Percentiles rank a stretch among this genome's conserved stretches.
Evolutionary conservation across 2,797 vertebrate genomes (phyloP).

Genomic region (Poliocrania exsul): DNA sequence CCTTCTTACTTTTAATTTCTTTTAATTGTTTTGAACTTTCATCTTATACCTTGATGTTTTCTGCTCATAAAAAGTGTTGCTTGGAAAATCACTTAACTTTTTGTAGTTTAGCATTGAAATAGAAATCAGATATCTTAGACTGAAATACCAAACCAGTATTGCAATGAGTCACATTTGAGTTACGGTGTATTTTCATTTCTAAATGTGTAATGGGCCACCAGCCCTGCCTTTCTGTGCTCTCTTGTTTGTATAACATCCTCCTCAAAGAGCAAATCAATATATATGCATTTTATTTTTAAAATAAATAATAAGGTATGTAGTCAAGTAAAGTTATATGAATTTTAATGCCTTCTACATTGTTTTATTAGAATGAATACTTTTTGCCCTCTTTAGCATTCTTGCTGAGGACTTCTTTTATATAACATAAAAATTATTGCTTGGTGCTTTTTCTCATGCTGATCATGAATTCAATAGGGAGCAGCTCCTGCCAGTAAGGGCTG

Average conservation of each 20-base stretch:
- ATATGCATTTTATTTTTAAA: background rate
- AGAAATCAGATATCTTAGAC: background rate
- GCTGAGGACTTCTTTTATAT: background rate
- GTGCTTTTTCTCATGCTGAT: conserved; percentile 15
- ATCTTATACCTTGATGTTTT: background rate
- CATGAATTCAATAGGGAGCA: conserved; percentile 14
- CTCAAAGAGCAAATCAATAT: background rate
- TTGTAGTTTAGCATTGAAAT: background rate
- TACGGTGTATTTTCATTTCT: background rate
- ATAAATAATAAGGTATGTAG: background rate
- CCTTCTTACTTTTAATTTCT: background rate
- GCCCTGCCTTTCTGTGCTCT: background rate
- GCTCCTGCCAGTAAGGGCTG: conserved; percentile 40
- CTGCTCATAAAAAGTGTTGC: background rate
- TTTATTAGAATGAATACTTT: background rate
- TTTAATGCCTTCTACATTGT: background rate
- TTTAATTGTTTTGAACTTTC: background rate
- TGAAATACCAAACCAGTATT: background rate
- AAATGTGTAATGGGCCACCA: background rate
- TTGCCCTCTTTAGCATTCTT: background rate
- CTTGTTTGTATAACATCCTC: background rate
- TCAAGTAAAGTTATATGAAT: background rate
- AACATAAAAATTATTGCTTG: background rate
- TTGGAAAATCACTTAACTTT: background rate
- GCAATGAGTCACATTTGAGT: background rate